Conservation (phyloP, 2,888 invertebrate genomes). For the Lampropteryx suffumata region DNA sequence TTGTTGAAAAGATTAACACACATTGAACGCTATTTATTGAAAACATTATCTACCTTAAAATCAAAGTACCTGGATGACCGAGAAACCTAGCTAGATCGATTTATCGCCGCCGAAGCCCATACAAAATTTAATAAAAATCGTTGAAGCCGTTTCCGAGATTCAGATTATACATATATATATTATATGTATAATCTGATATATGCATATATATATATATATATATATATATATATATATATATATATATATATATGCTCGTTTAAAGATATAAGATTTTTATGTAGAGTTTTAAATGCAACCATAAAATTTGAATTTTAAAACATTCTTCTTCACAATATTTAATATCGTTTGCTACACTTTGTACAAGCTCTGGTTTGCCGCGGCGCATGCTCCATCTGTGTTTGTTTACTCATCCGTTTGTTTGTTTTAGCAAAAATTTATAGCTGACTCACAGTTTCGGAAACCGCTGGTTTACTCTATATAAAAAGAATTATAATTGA, state of each 20-base stretch:
- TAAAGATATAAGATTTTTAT: too few relatives aligned
- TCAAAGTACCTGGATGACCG: too few relatives aligned
- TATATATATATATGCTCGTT: too few relatives aligned
- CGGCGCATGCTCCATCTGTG: conserved; percentile 53
- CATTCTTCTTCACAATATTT: conserved; percentile 15
- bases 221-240: too few relatives aligned
- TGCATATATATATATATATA: too few relatives aligned
- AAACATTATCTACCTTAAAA: not conserved
- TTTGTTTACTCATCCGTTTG: conserved; percentile 53
- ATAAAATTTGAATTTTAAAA: conserved; percentile 11
- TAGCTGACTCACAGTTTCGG: conserved; percentile 35
- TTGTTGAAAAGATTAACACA: conserved; percentile 2
- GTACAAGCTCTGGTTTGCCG: conserved; percentile 25
- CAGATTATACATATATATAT: too few relatives aligned
- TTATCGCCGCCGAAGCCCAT: too few relatives aligned
- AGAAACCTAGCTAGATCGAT: too few relatives aligned
- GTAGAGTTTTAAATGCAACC: conserved; percentile 7
- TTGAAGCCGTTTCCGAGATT: too few relatives aligned
- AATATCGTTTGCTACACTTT: conserved; percentile 36
- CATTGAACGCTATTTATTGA: not conserved
- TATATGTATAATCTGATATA: too few relatives aligned
- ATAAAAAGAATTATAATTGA: too few relatives aligned
- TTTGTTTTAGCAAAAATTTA: conserved; percentile 75
- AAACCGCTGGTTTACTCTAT: conserved; percentile 1
- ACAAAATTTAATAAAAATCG: too few relatives aligned